Percentiles rank a stretch among this genome's conserved stretches.
Evolutionary conservation across 2,797 vertebrate species (phyloP).

Genomic region (Aphelocoma californica): DNA sequence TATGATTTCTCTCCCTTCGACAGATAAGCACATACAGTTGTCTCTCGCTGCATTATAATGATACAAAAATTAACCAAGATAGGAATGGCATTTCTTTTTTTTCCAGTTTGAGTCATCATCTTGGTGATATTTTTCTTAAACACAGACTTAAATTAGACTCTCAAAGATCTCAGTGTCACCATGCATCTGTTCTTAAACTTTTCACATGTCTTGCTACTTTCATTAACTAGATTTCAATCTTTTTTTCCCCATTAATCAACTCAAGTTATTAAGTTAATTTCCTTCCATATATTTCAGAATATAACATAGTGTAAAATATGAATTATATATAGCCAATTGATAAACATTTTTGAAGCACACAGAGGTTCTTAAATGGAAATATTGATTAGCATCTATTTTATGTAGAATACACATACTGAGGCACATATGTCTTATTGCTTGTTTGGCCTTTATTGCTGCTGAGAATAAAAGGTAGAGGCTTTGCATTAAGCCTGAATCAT

Average conservation of each 20-base stretch:
- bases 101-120: not conserved
- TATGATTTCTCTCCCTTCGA: not conserved
- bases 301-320: not conserved
- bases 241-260: not conserved
- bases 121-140: not conserved
- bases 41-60: not conserved
- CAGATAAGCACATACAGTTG: not conserved
- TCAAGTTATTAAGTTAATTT: not conserved
- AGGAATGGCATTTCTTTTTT: not conserved
- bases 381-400: not conserved
- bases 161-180: not conserved
- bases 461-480: not conserved
- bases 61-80: not conserved
- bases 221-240: not conserved
- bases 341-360: not conserved
- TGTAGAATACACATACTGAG: not conserved
- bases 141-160: not conserved
- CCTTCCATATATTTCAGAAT: not conserved
- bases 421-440: not conserved
- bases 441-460: not conserved
- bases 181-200: not conserved
- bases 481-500: not conserved
- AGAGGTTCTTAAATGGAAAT: not conserved
- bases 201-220: not conserved
- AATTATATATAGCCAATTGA: not conserved